phyloP scores from a whole-genome alignment of 2,113 vertebrate genomes.

The Cavia porcellus region DNA sequence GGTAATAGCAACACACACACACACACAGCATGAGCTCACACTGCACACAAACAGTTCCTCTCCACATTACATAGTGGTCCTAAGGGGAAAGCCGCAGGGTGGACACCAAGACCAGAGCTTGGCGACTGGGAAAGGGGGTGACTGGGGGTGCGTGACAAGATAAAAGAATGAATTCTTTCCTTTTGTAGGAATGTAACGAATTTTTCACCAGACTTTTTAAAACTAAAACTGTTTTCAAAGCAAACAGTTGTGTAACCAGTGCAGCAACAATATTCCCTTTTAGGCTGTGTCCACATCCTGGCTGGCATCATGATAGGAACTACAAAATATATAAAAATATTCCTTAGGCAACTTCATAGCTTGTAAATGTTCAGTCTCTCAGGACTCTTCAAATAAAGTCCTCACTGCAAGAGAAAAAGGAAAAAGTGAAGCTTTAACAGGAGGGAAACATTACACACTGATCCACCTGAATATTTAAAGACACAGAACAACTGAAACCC shows the following conservation, averaged over 20 bases:
- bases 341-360: conserved; percentile 65
- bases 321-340: conserved; percentile 75
- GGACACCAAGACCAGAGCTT: neutral
- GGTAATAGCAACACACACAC: neutral
- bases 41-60: neutral
- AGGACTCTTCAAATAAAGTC: conserved; percentile 76
- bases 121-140: fast-evolving
- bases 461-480: neutral
- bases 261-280: conserved; percentile 5
- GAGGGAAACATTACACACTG: neutral
- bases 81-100: neutral
- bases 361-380: conserved; percentile 74
- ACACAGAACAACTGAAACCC: neutral
- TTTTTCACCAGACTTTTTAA: conserved; percentile 41
- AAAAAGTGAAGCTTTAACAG: conserved; percentile 4
- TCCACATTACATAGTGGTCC: fast-evolving
- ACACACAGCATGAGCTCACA: neutral
- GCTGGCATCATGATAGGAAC: conserved; percentile 53
- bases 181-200: conserved; percentile 4
- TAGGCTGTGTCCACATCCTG: neutral
- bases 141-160: neutral
- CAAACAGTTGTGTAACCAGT: conserved; percentile 40
- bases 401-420: conserved; percentile 83
- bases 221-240: conserved; percentile 58
- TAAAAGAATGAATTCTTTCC: conserved; percentile 25